These are phyloP conservation scores for Musca domestica DNA, from an alignment of 1,140 invertebrate species.

Conservation along the genomic window DNA sequence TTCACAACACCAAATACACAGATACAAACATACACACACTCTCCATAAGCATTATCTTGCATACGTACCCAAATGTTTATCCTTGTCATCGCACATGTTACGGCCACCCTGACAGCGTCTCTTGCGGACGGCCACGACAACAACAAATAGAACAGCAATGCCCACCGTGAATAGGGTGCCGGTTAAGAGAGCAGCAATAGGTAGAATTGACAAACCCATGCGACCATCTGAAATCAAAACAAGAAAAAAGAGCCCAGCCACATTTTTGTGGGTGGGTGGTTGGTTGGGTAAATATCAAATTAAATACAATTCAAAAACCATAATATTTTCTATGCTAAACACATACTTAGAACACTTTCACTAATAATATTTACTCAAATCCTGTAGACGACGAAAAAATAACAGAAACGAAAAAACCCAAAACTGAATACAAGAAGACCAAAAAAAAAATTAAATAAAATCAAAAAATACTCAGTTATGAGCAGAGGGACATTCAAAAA, in stretches of 20 bases:
- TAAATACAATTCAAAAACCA: not conserved
- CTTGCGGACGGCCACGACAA: slow-evolving; percentile 58
- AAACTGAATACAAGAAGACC: no score
- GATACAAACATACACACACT: no score
- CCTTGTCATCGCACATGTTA: slow-evolving; percentile 54
- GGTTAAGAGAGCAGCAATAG: slow-evolving; percentile 61
- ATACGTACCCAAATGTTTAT: slow-evolving; percentile 59
- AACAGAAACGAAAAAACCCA: no score
- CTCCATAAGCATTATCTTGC: not conserved
- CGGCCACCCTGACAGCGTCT: slow-evolving; percentile 49
- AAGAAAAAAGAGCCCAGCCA: not conserved
- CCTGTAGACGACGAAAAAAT: not conserved
- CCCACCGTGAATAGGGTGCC: slow-evolving; percentile 64
- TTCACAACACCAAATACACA: no score
- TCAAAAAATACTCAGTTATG: slow-evolving; percentile 2
- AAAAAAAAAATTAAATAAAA: no score
- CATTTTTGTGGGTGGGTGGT: not conserved
- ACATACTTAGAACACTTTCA: slow-evolving; percentile 10
- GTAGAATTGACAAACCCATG: slow-evolving; percentile 61
- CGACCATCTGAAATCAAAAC: slow-evolving; percentile 58
- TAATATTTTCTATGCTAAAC: slow-evolving; percentile 8
- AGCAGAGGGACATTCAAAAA: slow-evolving; percentile 17
- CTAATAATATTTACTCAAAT: slow-evolving; percentile 15
- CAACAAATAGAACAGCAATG: slow-evolving; percentile 62
- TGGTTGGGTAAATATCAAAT: not conserved